These are phyloP conservation scores for Sminthurinus aureus DNA, from an alignment of 2,888 invertebrate genomes.

Conservation along the genomic window DNA sequence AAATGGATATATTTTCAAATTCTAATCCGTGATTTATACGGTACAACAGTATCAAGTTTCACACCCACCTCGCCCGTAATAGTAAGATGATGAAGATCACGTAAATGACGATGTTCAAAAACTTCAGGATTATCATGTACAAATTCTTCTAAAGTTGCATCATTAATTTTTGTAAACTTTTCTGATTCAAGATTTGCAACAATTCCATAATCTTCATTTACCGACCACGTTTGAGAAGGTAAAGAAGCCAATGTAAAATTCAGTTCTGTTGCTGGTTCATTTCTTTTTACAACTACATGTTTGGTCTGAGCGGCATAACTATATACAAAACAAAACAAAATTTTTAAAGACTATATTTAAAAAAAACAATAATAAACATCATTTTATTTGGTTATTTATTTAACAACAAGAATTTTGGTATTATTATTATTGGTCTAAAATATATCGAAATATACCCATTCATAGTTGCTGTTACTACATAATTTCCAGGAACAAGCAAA, in stretches of 20 bases:
- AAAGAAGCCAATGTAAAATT: constrained; percentile 64
- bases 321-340: no score
- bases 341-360: no score
- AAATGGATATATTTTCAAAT: not conserved
- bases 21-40: not conserved
- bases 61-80: constrained; percentile 52
- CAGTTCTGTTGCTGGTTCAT: constrained; percentile 65
- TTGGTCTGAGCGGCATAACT: constrained; percentile 73
- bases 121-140: constrained; percentile 52
- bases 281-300: constrained; percentile 66
- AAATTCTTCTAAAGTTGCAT: constrained; percentile 45
- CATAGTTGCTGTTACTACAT: constrained; percentile 78
- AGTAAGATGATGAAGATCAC: constrained; percentile 47
- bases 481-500: constrained; percentile 83
- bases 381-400: no score
- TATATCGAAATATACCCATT: constrained; percentile 69
- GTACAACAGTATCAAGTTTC: no score
- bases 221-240: constrained; percentile 62
- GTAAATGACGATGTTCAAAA: constrained; percentile 49
- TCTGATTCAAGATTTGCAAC: constrained; percentile 66
- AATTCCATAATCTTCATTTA: constrained; percentile 63
- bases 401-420: no score
- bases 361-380: no score
- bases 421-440: no score
- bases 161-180: constrained; percentile 65